phyloP scores from a whole-genome alignment of 2,797 vertebrate genomes.

The Clarias platycephalus region DNA sequence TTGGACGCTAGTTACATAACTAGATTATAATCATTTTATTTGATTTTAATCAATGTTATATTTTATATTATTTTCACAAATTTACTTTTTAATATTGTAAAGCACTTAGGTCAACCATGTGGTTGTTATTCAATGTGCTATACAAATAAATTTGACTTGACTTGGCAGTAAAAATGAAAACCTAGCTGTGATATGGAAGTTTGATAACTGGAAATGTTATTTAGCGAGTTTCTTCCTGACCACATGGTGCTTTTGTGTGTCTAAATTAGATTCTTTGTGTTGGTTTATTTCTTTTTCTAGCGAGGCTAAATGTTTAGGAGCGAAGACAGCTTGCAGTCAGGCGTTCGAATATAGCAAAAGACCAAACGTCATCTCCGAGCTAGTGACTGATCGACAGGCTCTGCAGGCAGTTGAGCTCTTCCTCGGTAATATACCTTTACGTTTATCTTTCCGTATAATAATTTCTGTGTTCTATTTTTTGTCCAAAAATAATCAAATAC shows the following conservation, averaged over 20 bases:
- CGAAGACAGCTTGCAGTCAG: constrained; percentile 58
- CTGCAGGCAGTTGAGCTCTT: constrained; percentile 64
- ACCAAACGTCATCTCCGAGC: constrained; percentile 60
- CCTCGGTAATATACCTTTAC: constrained; percentile 53
- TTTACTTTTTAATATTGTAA: too few species aligned
- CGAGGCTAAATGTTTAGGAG: constrained; percentile 75
- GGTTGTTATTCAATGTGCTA: too few species aligned
- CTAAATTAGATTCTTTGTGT: background rate
- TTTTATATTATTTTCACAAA: too few species aligned
- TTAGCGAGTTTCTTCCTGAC: background rate
- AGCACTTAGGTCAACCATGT: too few species aligned
- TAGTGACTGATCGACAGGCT: constrained; percentile 65
- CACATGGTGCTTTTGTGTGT: background rate
- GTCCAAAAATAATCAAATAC: background rate
- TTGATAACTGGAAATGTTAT: background rate
- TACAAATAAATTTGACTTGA: too few species aligned
- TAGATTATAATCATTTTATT: background rate
- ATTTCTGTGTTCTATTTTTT: background rate
- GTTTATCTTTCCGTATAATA: background rate
- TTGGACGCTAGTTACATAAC: background rate
- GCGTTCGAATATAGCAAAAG: constrained; percentile 61
- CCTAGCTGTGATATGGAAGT: background rate
- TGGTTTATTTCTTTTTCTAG: constrained; percentile 57
- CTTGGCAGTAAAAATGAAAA: background rate
- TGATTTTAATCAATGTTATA: too few species aligned